Evolutionary conservation across 2,888 invertebrate genomes (phyloP), one percentile per base, ranked within the genome.

Genomic region (Pseudococcus longispinus): DNA sequence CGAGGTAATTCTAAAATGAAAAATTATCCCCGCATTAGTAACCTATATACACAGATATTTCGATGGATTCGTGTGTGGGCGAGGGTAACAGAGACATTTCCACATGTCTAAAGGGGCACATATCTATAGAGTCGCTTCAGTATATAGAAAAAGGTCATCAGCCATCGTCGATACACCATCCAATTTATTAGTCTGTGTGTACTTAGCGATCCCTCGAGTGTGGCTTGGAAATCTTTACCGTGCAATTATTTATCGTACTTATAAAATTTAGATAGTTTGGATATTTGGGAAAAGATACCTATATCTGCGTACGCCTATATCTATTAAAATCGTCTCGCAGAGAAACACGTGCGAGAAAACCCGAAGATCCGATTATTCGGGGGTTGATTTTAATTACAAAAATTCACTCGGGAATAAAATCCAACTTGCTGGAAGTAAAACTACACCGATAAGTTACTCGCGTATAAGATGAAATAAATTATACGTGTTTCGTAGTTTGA

Each of bases 1-100:
- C 20, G n/a, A 37, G 32, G 29, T 29, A 77, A 77, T 37, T 77
- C 37, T 32, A 20, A 15, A 29, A 80, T 80, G 77, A 80, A 80
- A 80, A 80, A 80, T 80, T 80, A 80, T 18, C 23, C 77, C 0
- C 20, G 77, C 8, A 80, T 80, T 80, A 74, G 74, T 74, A 80
- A 80, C 77, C 77, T 80, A 80, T 13, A 80, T 80, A 80, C 23
- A 1, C 37, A 37, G 37, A 37, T 37, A 37, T 37, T 37, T 37
- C 37, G 37, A 37, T 60, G 5, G 51, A 51, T 18, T 5, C n/a
- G 2, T 46, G 15, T 46, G 46, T 51, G 2, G 2, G 60, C n/a
- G 23, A 60, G 23, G 60, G 23, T n/a, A 20, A n/a, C 55, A 8
- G n/a, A 6, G 23, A 60, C 23, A 60, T 60, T 60, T 60, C 13